Evolutionary conservation across 1,140 invertebrate species (phyloP).

Genomic region (Drosophila subpulchrella): DNA sequence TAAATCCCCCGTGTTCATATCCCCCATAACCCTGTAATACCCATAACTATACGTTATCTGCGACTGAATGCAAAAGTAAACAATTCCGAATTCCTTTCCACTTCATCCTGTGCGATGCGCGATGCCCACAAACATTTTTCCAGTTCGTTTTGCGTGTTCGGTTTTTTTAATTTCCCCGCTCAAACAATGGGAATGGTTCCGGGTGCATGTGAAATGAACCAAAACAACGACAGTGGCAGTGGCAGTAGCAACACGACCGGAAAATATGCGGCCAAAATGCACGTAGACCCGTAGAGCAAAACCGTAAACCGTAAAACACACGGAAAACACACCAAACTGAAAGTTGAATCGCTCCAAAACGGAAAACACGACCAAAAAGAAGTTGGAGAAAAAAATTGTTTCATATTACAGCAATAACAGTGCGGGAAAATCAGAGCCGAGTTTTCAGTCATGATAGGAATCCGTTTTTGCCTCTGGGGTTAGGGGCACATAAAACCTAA

Average conservation of each 20-base stretch:
- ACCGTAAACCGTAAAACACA: conserved; percentile 27
- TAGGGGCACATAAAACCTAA: conserved; percentile 25
- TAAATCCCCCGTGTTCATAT: conserved; percentile 39
- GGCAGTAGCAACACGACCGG: conserved; percentile 52
- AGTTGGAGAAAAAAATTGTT: conserved; percentile 48
- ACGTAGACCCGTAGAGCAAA: conserved; percentile 37
- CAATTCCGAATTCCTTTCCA: conserved; percentile 49
- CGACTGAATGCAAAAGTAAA: conserved; percentile 48
- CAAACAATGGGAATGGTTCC: conserved; percentile 68
- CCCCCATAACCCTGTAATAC: conserved; percentile 37
- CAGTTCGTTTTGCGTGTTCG: conserved; percentile 35
- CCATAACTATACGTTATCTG: conserved; percentile 53
- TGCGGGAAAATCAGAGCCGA: conserved; percentile 68
- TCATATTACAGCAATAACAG: conserved; percentile 77
- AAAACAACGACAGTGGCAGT: conserved; percentile 42
- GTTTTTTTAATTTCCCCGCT: conserved; percentile 68
- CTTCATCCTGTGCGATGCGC: conserved; percentile 23
- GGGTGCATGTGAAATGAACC: conserved; percentile 79
- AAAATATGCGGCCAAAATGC: conserved; percentile 74
- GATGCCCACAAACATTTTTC: conserved; percentile 29
- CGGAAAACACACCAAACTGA: conserved; percentile 4
- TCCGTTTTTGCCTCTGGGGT: conserved; percentile 19
- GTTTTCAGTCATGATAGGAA: conserved; percentile 50
- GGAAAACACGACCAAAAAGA: conserved; percentile 2
- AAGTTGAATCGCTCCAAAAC: conserved; percentile 22